These are phyloP conservation scores for Wiebesia pumilae DNA, from an alignment of 1,140 invertebrate species.

Conservation along the genomic window DNA sequence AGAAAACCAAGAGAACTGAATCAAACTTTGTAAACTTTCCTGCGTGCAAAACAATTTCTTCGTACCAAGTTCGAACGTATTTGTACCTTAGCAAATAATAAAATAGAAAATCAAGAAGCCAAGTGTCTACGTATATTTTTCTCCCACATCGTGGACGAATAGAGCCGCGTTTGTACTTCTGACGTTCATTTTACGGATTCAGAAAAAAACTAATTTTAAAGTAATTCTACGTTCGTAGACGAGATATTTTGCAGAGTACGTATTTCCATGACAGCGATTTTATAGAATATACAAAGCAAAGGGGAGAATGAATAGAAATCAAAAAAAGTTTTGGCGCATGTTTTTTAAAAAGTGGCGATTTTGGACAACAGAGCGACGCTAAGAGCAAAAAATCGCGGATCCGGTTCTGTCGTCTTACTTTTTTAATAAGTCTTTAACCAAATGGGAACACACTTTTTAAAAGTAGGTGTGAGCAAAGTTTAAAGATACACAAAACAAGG, in stretches of 20 bases:
- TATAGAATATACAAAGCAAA: constrained; percentile 44
- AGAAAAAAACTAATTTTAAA: constrained; percentile 21
- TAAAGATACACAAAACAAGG: constrained; percentile 38
- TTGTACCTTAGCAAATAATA: constrained; percentile 37
- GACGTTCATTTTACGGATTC: constrained; percentile 37
- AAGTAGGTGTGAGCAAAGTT: constrained; percentile 37
- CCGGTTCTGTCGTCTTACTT: constrained; percentile 45
- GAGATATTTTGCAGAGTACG: constrained; percentile 51
- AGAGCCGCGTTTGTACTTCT: constrained; percentile 46
- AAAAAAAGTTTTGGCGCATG: constrained; percentile 33
- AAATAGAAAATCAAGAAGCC: constrained; percentile 34
- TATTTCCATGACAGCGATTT: constrained; percentile 52
- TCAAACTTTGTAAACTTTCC: constrained; percentile 46
- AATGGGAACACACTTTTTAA: constrained; percentile 51
- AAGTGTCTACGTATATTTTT: constrained; percentile 50
- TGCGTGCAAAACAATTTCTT: constrained; percentile 25
- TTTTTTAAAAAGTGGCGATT: constrained; percentile 27
- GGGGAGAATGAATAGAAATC: constrained; percentile 12
- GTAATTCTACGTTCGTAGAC: constrained; percentile 20
- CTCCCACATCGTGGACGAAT: constrained; percentile 36
- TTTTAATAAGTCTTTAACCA: constrained; percentile 49
- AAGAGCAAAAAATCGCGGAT: constrained; percentile 17
- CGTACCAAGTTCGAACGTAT: constrained; percentile 33
- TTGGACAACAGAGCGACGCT: not conserved
- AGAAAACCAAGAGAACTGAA: constrained; percentile 39